These are phyloP conservation scores for Mercenaria mercenaria DNA, from an alignment of 1,140 invertebrate species.

Conservation along the genomic window DNA sequence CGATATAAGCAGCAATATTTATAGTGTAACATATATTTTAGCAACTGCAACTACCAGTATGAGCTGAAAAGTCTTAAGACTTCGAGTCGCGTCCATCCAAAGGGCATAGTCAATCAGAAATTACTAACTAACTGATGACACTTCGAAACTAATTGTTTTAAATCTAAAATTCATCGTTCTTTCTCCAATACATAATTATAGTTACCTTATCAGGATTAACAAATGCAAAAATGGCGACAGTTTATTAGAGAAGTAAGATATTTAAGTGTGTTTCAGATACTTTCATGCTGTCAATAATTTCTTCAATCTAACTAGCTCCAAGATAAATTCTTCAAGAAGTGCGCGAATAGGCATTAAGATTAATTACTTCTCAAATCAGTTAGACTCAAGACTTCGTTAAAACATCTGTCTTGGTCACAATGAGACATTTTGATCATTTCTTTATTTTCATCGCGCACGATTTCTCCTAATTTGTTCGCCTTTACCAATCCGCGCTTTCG, in stretches of 20 bases:
- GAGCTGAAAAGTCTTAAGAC: too few relatives aligned
- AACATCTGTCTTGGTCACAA: conserved; percentile 44
- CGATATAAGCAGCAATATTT: too few relatives aligned
- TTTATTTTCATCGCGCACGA: conserved; percentile 47
- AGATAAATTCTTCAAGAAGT: conserved; percentile 35
- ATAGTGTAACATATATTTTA: too few relatives aligned
- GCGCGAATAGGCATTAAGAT: conserved; percentile 21
- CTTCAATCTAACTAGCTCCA: background rate
- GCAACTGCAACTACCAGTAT: too few relatives aligned
- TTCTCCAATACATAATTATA: too few relatives aligned
- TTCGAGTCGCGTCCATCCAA: too few relatives aligned
- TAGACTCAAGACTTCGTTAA: conserved; percentile 29
- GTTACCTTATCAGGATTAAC: background rate
- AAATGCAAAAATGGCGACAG: background rate
- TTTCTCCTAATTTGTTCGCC: conserved; percentile 41
- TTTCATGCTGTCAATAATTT: conserved; percentile 35
- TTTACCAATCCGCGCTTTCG: conserved; percentile 45
- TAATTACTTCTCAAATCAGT: conserved; percentile 42
- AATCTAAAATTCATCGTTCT: too few relatives aligned
- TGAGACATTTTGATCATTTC: conserved; percentile 3
- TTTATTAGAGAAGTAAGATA: background rate
- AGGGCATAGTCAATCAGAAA: too few relatives aligned
- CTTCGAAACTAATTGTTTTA: too few relatives aligned
- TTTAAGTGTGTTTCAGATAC: conserved; percentile 36
- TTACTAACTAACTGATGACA: too few relatives aligned